Evolutionary conservation across 2,113 vertebrate species (phyloP).

Genomic region (Podilymbus podiceps): DNA sequence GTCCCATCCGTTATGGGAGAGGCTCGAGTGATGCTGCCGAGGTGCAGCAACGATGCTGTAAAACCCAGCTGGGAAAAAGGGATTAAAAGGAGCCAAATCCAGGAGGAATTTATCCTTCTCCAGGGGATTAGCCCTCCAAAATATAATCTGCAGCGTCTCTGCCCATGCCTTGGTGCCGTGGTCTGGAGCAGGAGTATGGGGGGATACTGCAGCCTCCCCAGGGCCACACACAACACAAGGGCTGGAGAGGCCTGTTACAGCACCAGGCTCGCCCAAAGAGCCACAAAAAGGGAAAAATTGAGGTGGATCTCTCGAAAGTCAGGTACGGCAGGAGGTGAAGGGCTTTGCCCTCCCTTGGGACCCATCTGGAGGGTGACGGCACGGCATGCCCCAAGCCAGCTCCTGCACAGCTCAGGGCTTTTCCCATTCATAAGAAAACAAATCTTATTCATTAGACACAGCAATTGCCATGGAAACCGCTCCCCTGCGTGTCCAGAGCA

Average conservation of each 20-base stretch:
- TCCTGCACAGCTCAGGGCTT: background rate
- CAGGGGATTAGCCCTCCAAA: background rate
- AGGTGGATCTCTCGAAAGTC: background rate
- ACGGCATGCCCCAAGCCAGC: background rate
- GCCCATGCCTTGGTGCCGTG: background rate
- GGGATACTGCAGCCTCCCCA: background rate
- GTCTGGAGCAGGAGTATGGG: background rate
- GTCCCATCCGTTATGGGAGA: background rate
- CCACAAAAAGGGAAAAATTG: background rate
- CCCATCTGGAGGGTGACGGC: background rate
- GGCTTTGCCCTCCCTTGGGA: background rate
- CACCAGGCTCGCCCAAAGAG: background rate
- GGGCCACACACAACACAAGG: background rate
- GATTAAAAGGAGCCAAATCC: background rate
- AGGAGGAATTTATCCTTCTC: background rate
- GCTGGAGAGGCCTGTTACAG: background rate
- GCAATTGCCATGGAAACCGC: background rate
- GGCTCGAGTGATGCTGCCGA: background rate
- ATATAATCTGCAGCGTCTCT: rapidly evolving
- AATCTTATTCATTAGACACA: background rate
- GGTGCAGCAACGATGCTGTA: rapidly evolving
- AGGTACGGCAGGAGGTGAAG: background rate
- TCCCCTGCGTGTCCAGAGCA: background rate
- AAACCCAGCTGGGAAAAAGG: background rate
- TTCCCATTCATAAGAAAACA: background rate